phyloP scores from a whole-genome alignment of 2,797 vertebrate species.

The Coregonus ussuriensis region DNA sequence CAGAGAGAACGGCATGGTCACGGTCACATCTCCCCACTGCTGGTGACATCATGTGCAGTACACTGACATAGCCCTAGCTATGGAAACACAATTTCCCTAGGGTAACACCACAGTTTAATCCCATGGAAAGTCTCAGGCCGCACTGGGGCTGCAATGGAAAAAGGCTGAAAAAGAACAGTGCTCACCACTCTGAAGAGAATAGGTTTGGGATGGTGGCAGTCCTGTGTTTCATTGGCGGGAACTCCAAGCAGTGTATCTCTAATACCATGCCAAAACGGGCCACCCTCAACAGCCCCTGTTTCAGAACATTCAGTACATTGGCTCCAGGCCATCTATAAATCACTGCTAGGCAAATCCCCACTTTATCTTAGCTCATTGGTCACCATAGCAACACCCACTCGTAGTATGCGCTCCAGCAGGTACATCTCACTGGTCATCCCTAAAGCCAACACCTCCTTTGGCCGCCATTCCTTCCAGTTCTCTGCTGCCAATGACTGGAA shows the following conservation, averaged over 20 bases:
- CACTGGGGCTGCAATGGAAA: not conserved
- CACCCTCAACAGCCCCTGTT: conserved; percentile 78
- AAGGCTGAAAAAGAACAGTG: not conserved
- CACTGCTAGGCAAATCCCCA: too few species aligned
- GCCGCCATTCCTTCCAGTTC: too few species aligned
- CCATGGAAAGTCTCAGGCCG: not conserved
- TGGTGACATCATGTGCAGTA: not conserved
- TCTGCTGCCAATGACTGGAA: too few species aligned
- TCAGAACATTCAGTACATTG: not conserved
- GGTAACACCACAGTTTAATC: not conserved
- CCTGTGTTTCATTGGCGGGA: conserved; percentile 84
- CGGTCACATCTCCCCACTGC: not conserved
- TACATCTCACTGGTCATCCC: too few species aligned
- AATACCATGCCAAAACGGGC: conserved; percentile 87
- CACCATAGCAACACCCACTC: too few species aligned
- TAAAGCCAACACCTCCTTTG: too few species aligned
- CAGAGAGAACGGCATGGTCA: not conserved
- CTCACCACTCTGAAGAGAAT: conserved; percentile 89
- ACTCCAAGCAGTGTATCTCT: conserved; percentile 76
- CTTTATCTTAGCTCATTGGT: too few species aligned
- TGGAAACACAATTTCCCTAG: not conserved
- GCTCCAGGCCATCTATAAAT: too few species aligned
- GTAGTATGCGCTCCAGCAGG: too few species aligned
- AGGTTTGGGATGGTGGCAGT: conserved; percentile 91
- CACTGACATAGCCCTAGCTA: not conserved